Conservation (phyloP, 2,888 invertebrate species). For the Drosophila neonasuta region DNA sequence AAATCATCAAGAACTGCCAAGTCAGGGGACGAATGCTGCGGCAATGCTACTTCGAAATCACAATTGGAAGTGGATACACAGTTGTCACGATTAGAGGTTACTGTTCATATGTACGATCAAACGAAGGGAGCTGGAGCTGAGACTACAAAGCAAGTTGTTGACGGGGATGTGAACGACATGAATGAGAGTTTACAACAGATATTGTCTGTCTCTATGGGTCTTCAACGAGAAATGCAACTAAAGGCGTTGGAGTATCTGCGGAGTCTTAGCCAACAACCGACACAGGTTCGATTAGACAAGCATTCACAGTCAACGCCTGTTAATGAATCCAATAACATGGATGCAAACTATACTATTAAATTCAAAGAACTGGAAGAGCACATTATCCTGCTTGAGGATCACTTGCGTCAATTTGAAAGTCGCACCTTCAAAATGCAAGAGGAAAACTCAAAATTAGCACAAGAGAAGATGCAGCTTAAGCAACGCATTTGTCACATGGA, state of each 20-base stretch:
- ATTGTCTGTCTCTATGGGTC: slow-evolving; percentile 88
- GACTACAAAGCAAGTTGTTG: neutral
- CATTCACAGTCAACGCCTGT: slow-evolving; percentile 8
- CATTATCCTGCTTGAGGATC: slow-evolving; percentile 54
- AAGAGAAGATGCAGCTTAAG: slow-evolving; percentile 79
- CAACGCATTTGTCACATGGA: slow-evolving; percentile 68
- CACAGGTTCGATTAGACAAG: neutral
- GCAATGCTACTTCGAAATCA: neutral
- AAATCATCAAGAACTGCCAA: neutral
- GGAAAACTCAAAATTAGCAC: slow-evolving; percentile 81
- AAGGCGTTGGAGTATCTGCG: slow-evolving; percentile 81
- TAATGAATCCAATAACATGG: slow-evolving; percentile 3
- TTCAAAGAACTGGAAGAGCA: slow-evolving; percentile 64
- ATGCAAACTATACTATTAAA: slow-evolving; percentile 50
- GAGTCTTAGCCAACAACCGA: slow-evolving; percentile 8
- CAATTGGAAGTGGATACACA: slow-evolving; percentile 6
- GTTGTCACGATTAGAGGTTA: slow-evolving; percentile 26
- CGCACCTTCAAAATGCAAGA: slow-evolving; percentile 82
- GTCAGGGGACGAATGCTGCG: neutral
- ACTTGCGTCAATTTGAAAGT: slow-evolving; percentile 55
- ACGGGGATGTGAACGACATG: slow-evolving; percentile 13
- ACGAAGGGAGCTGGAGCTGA: neutral
- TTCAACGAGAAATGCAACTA: slow-evolving; percentile 84
- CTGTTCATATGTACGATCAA: slow-evolving; percentile 28
- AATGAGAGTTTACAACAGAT: slow-evolving; percentile 79